Conservation (phyloP, 1,140 invertebrate species). For the Chionoecetes opilio region DNA sequence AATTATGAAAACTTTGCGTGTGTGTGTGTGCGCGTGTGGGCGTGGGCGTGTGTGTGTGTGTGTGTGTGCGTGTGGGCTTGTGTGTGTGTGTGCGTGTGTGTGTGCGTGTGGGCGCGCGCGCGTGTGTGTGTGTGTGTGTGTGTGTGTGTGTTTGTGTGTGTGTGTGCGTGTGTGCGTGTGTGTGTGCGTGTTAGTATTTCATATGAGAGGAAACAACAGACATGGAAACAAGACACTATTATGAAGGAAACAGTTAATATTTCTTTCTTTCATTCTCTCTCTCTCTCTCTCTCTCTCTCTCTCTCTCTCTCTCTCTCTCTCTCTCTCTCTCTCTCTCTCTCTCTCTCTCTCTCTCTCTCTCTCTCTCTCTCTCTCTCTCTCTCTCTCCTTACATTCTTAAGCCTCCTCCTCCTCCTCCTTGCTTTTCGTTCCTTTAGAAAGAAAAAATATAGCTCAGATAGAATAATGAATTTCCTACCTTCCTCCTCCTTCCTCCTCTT, state of each 20-base stretch:
- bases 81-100: too few species aligned
- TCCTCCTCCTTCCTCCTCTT: background rate
- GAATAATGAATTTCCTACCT: background rate
- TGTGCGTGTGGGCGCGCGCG: background rate
- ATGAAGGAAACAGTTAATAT: too few species aligned
- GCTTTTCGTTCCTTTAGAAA: background rate
- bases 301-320: background rate
- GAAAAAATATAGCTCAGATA: background rate
- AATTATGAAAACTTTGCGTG: too few species aligned
- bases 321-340: background rate
- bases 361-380: background rate
- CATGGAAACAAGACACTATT: too few species aligned
- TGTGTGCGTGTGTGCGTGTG: too few species aligned
- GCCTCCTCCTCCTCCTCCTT: background rate
- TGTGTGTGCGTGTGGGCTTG: too few species aligned
- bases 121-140: too few species aligned
- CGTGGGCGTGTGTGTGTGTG: too few species aligned
- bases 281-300: background rate
- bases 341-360: background rate
- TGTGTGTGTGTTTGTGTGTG: too few species aligned
- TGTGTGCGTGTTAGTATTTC: too few species aligned
- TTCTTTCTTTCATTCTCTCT: background rate
- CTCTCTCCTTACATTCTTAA: background rate
- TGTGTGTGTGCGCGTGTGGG: background rate
- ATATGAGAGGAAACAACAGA: too few species aligned